Evolutionary conservation across 2,113 vertebrate genomes (phyloP).

Genomic region (Motacilla tschutschensis): DNA sequence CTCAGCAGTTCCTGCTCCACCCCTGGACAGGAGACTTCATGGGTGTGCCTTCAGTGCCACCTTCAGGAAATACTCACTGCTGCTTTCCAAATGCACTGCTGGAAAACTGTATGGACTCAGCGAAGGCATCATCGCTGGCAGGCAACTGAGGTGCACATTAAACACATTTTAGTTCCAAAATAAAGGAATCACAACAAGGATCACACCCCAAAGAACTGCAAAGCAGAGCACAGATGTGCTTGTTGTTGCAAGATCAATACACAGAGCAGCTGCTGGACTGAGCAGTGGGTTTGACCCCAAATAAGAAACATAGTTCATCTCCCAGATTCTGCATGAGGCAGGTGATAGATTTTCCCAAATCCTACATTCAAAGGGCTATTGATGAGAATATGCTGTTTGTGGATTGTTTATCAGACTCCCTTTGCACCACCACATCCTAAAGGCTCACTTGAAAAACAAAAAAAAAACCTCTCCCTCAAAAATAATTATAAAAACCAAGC

Average conservation of each 20-base stretch:
- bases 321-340: not conserved
- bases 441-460: not conserved
- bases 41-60: slow-evolving; percentile 66
- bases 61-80: slow-evolving; percentile 49
- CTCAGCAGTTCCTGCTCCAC: not conserved
- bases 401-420: not conserved
- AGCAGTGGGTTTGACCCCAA: not conserved
- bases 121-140: not conserved
- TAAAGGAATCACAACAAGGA: not conserved
- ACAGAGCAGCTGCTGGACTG: not conserved
- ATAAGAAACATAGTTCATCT: not conserved
- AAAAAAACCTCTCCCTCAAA: not conserved
- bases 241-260: not conserved
- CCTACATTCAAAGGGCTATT: not conserved
- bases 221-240: not conserved
- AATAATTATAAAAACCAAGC: not conserved
- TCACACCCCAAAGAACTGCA: not conserved
- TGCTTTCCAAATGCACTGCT: not conserved
- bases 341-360: not conserved
- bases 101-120: not conserved
- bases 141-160: not conserved
- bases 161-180: not conserved
- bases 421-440: not conserved
- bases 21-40: not conserved
- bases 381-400: not conserved